Conservation (phyloP, 1,140 invertebrate genomes). For the Notospermus geniculatus region DNA sequence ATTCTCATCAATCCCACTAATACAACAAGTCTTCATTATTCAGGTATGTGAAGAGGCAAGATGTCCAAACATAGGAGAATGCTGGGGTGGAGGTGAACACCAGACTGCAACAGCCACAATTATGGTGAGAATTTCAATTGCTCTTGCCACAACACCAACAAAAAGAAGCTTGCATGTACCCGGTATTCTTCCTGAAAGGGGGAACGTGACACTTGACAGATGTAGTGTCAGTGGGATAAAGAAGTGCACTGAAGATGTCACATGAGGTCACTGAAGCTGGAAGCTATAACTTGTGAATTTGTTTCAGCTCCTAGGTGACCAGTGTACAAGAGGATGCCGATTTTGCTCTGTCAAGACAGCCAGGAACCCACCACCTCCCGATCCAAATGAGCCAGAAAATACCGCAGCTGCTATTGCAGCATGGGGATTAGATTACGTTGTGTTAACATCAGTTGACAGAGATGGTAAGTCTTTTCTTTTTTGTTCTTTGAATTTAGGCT, state of each 20-base stretch:
- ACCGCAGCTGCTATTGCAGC: conserved; percentile 88
- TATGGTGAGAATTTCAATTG: conserved; percentile 55
- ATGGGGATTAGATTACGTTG: conserved; percentile 97
- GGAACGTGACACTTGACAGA: too few relatives aligned
- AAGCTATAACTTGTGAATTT: too few relatives aligned
- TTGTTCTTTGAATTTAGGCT: background rate
- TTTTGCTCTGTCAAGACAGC: conserved; percentile 99
- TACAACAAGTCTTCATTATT: conserved; percentile 12
- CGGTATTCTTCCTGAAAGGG: too few relatives aligned
- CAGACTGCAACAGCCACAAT: conserved; percentile 64
- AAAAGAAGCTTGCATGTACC: too few relatives aligned
- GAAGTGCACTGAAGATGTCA: background rate
- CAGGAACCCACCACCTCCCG: conserved; percentile 81
- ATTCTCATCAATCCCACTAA: too few relatives aligned
- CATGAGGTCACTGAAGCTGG: conserved; percentile 11
- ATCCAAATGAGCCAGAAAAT: conserved; percentile 87
- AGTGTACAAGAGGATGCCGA: conserved; percentile 69
- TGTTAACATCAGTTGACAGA: conserved; percentile 96
- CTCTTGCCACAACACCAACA: too few relatives aligned
- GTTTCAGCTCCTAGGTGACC: conserved; percentile 50
- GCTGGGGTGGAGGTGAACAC: conserved; percentile 81
- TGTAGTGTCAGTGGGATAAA: conserved; percentile 5
- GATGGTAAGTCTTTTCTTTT: conserved; percentile 67
- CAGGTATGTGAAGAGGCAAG: conserved; percentile 93
- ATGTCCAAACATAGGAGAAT: conserved; percentile 99